Evolutionary conservation across 2,113 vertebrate species (phyloP), one percentile per base, ranked within the genome.

Genomic region (Callopanchax toddi): DNA sequence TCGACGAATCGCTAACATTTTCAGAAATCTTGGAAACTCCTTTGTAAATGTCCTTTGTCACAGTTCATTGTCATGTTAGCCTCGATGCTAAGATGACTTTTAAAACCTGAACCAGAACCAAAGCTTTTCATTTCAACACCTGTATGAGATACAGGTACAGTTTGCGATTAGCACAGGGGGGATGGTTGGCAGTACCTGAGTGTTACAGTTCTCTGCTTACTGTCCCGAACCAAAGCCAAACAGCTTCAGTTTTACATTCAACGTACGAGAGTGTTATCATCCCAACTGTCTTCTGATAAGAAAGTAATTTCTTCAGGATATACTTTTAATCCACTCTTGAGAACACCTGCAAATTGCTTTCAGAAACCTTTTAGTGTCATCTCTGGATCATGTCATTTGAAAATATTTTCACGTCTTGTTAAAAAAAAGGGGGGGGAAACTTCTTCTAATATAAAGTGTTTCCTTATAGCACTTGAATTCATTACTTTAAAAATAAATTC

Each of bases 311-410:
- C 11, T n/a, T n/a, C 11, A 62, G 58, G 53, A 60, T 57, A 56
- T 46, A 64, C 21, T 39, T 73, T 44, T 18, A 46, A 26, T 49
- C 23, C 43, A 64, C 16, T 32, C 26, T 76, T 51, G 16, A 65
- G 61, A 74, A 68, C 60, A 54, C 59, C 46, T 67, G 11, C 43
- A 60, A 49, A 59, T 18, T 70, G 12, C n/a, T 69, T 63, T 73
- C 16, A 59, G 21, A 61, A 60, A 48, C 26, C 15, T n/a, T 44
- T 63, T 66, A 52, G 21, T 56, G 13, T 61, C 59, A 53, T 53
- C 20, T 65, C 32, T 36, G 46, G 22, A 46, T 67, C 32, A 16
- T 51, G 23, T 76, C 23, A n/a, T 18, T n/a, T 55, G n/a, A 45
- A 22, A 55, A 66, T 25, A 2, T 32, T 53, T 55, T 56, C 1